These are phyloP conservation scores for Chromis chromis DNA, from an alignment of 2,797 vertebrate genomes.

Conservation along the genomic window DNA sequence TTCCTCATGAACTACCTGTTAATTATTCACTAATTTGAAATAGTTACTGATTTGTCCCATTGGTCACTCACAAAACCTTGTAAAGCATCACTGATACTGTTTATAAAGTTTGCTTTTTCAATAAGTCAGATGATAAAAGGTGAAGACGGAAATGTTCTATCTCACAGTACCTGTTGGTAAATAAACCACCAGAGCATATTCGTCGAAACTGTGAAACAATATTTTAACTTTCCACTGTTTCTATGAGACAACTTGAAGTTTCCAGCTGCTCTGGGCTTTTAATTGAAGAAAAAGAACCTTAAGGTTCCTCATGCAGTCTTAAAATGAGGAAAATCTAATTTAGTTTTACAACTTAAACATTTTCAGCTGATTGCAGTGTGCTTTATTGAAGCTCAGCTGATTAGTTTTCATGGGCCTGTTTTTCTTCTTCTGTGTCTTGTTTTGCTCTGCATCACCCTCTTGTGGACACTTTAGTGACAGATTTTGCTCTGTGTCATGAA, in stretches of 20 bases:
- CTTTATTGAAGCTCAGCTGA: not conserved
- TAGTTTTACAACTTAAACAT: not conserved
- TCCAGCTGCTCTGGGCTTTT: not conserved
- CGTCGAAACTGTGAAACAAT: no score
- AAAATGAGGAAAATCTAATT: not conserved
- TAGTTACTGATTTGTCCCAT: not conserved
- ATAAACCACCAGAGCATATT: no score
- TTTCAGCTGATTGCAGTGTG: not conserved
- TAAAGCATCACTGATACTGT: no score
- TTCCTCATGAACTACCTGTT: not conserved
- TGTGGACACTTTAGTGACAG: constrained; percentile 5
- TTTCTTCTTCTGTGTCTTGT: not conserved
- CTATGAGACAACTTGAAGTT: not conserved
- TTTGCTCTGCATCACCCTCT: constrained; percentile 15
- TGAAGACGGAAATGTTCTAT: no score
- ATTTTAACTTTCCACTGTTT: not conserved
- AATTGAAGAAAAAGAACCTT: not conserved
- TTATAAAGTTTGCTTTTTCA: no score
- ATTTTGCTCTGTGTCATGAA: no score
- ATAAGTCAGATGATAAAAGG: no score
- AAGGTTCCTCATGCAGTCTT: not conserved
- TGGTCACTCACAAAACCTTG: no score
- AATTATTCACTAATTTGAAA: not conserved
- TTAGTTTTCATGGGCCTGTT: not conserved
- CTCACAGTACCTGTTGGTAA: no score